phyloP scores from a whole-genome alignment of 2,113 vertebrate genomes.

The Alexandromys fortis region DNA sequence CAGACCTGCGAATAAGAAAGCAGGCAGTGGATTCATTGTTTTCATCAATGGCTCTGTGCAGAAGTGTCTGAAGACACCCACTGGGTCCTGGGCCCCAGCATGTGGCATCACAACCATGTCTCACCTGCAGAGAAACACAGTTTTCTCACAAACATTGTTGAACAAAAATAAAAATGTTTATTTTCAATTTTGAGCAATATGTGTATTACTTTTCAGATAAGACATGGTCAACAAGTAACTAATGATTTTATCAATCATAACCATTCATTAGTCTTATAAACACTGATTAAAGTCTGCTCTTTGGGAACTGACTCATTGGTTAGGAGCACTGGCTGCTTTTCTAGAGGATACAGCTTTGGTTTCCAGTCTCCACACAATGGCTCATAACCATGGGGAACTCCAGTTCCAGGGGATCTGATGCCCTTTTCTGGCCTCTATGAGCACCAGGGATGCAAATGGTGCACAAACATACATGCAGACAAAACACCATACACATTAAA shows the following conservation, averaged over 20 bases:
- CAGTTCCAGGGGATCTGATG: neutral
- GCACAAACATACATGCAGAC: neutral
- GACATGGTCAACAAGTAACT: neutral
- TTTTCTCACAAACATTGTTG: neutral
- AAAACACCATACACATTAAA: neutral
- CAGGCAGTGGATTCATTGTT: conserved; percentile 95
- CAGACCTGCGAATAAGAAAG: conserved; percentile 98
- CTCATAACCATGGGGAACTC: neutral
- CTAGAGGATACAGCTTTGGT: neutral
- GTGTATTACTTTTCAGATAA: neutral
- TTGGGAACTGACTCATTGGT: neutral
- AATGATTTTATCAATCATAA: neutral
- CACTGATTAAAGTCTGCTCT: neutral
- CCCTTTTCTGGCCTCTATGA: neutral
- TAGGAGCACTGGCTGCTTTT: neutral
- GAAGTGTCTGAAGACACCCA: conserved; percentile 94
- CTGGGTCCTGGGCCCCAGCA: conserved; percentile 94
- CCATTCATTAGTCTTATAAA: conserved; percentile 32
- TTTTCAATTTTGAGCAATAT: neutral
- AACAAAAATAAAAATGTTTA: neutral
- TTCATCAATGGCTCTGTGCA: conserved; percentile 96
- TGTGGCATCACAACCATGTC: conserved; percentile 97
- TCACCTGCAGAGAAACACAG: conserved; percentile 88
- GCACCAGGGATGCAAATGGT: neutral
- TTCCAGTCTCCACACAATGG: neutral